Conservation (phyloP, 2,888 invertebrate genomes). For the Drosophila stalkeri region DNA sequence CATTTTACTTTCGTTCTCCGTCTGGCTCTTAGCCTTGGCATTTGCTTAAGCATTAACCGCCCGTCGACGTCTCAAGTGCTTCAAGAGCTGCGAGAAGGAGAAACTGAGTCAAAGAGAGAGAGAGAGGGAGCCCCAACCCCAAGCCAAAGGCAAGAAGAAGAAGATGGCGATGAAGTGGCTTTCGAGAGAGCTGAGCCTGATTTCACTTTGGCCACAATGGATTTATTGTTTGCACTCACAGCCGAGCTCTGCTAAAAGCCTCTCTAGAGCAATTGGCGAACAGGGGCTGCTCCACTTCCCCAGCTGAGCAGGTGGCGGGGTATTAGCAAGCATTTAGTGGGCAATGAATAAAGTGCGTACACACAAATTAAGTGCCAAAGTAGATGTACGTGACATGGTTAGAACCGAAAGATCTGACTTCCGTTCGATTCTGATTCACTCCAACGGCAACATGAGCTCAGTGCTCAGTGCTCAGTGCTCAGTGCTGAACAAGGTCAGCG, state of each 20-base stretch:
- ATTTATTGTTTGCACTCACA: slow-evolving; percentile 74
- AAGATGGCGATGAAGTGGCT: slow-evolving; percentile 70
- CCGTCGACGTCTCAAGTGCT: slow-evolving; percentile 75
- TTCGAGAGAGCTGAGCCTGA: slow-evolving; percentile 74
- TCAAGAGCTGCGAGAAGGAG: slow-evolving; percentile 14
- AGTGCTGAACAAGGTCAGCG: slow-evolving; percentile 14
- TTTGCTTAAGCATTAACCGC: slow-evolving; percentile 73
- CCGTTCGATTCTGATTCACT: not conserved
- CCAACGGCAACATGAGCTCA: slow-evolving; percentile 16
- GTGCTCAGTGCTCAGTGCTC: too few species aligned
- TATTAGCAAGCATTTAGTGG: slow-evolving; percentile 10
- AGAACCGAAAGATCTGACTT: slow-evolving; percentile 14
- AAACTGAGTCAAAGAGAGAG: not conserved
- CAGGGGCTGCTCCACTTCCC: slow-evolving; percentile 23
- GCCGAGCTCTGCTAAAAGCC: slow-evolving; percentile 50
- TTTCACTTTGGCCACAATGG: slow-evolving; percentile 80
- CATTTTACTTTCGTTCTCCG: slow-evolving; percentile 72
- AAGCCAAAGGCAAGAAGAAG: not conserved
- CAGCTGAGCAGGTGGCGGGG: not conserved
- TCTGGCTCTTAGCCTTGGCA: slow-evolving; percentile 47
- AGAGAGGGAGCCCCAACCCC: not conserved
- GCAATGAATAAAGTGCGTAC: slow-evolving; percentile 20
- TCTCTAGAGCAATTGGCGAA: slow-evolving; percentile 19
- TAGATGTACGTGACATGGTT: slow-evolving; percentile 7
- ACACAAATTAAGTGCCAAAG: slow-evolving; percentile 27